Percentiles rank a stretch among this genome's conserved stretches.
These are phyloP conservation scores for Diuraphis noxia DNA, from an alignment of 1,140 invertebrate species.

Conservation along the genomic window DNA sequence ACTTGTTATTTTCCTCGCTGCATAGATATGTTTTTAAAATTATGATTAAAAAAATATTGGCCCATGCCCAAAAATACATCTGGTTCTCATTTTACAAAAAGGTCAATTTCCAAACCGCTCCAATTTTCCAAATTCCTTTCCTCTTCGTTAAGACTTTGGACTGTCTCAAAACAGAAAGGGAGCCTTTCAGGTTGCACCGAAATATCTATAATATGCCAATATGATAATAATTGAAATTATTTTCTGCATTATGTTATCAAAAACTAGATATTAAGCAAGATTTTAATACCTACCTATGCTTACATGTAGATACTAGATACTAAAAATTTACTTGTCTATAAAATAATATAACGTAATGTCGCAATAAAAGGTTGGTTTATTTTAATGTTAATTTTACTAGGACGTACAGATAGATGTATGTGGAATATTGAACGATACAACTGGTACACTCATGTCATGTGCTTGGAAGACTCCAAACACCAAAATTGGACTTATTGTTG, in stretches of 20 bases:
- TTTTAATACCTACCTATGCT: background rate
- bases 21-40: no score
- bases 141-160: no score
- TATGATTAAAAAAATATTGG: background rate
- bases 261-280: background rate
- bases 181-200: no score
- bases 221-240: background rate
- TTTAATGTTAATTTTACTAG: background rate
- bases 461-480: conserved; percentile 86
- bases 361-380: background rate
- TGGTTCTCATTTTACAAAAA: no score
- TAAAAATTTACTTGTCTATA: background rate
- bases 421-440: conserved; percentile 80
- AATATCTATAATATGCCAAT: background rate
- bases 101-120: no score
- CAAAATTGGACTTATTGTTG: conserved; percentile 63
- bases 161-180: no score
- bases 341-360: conserved; percentile 7
- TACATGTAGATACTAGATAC: background rate
- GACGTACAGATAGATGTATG: conserved; percentile 69
- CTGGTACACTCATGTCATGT: conserved; percentile 92
- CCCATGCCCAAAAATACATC: no score
- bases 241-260: background rate
- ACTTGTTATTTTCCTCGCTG: no score
- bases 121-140: no score